These are phyloP conservation scores for Heterodera carotae DNA, from an alignment of 1,140 invertebrate genomes.

Conservation along the genomic window DNA sequence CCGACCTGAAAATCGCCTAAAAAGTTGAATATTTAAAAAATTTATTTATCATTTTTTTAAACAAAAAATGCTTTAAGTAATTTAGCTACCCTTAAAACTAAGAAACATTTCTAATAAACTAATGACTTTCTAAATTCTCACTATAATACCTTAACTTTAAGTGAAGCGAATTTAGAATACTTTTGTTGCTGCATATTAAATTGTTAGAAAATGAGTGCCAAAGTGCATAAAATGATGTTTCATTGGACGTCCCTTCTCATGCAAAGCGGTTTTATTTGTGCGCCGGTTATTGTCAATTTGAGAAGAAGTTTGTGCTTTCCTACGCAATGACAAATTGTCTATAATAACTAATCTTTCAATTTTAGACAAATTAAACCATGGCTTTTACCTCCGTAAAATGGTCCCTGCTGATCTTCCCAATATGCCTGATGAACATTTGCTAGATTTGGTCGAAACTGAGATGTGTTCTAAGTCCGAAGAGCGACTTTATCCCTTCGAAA, in stretches of 20 bases:
- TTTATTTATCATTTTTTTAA: too few relatives aligned
- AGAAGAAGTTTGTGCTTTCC: not conserved
- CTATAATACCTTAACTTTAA: too few relatives aligned
- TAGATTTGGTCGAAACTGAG: conserved; percentile 17
- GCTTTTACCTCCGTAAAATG: not conserved
- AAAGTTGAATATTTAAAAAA: too few relatives aligned
- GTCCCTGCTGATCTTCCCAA: conserved; percentile 15
- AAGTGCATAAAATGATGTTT: not conserved
- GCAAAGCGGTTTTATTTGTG: not conserved
- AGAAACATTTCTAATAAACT: too few relatives aligned
- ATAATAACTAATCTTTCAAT: not conserved
- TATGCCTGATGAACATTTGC: conserved; percentile 11
- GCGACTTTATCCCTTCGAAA: conserved; percentile 10
- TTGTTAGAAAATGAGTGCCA: conserved; percentile 8
- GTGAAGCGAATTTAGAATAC: too few relatives aligned
- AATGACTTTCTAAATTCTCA: too few relatives aligned
- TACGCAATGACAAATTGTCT: too few relatives aligned
- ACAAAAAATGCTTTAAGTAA: too few relatives aligned
- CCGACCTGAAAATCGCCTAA: too few relatives aligned
- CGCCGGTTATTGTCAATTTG: not conserved
- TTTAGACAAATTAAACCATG: conserved; percentile 10
- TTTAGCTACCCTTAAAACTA: too few relatives aligned
- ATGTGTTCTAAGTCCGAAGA: not conserved
- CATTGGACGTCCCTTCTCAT: not conserved
- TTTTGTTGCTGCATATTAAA: not conserved